phyloP scores from a whole-genome alignment of 2,113 vertebrate genomes.

The Oreochromis tanganicae region DNA sequence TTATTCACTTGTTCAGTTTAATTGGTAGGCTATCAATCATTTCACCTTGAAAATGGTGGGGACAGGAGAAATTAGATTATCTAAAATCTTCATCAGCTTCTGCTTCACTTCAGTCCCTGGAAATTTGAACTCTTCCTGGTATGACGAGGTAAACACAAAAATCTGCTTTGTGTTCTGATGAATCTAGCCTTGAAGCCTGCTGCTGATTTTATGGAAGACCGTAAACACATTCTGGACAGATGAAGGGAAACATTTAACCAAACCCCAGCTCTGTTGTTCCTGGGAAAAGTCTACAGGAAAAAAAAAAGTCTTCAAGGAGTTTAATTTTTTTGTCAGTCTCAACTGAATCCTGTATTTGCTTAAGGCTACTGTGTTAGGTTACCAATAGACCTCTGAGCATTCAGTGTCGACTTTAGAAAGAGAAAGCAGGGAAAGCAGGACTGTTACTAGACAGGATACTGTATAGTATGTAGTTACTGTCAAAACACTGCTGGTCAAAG shows the following conservation, averaged over 20 bases:
- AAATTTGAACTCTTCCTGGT: slow-evolving; percentile 29
- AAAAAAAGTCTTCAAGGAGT: background rate
- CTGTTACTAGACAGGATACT: slow-evolving; percentile 28
- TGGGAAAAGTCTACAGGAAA: slow-evolving; percentile 22
- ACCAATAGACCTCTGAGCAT: slow-evolving; percentile 28
- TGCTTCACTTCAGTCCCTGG: background rate
- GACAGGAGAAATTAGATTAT: background rate
- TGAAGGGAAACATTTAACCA: slow-evolving; percentile 39
- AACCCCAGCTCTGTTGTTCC: slow-evolving; percentile 26
- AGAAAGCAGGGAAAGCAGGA: slow-evolving; percentile 15
- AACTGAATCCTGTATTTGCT: slow-evolving; percentile 38
- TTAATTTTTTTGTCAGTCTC: slow-evolving; percentile 30
- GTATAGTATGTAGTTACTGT: slow-evolving; percentile 55
- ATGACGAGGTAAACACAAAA: slow-evolving; percentile 23
- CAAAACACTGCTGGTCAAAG: slow-evolving; percentile 64
- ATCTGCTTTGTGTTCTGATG: slow-evolving; percentile 1
- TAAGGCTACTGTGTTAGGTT: slow-evolving; percentile 36
- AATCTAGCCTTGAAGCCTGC: slow-evolving; percentile 34
- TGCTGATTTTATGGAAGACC: slow-evolving; percentile 52
- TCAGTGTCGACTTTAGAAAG: background rate
- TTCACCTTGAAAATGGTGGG: background rate
- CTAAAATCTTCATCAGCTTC: background rate
- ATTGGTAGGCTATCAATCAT: background rate
- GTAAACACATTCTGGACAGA: slow-evolving; percentile 46
- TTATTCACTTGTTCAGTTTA: background rate